Conservation (phyloP, 30 jellyfish, hydroid and myxozoan species). For the Catostylus mosaicus region DNA sequence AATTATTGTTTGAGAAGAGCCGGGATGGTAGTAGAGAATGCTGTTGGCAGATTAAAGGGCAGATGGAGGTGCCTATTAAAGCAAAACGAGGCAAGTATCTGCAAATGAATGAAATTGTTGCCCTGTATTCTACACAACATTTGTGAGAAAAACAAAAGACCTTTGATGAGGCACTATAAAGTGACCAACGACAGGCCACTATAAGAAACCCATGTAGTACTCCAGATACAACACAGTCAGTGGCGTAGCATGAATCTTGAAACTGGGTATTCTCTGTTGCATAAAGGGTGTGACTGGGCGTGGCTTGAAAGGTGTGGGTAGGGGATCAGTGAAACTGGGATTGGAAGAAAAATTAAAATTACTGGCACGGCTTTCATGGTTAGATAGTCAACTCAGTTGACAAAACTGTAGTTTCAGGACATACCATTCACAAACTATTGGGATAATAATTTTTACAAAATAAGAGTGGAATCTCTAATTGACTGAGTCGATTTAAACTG, state of each 20-base stretch:
- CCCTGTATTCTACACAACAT: constrained; percentile 39
- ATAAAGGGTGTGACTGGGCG: not conserved
- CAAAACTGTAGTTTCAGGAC: no score
- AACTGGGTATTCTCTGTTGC: constrained; percentile 24
- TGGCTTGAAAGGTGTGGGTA: not conserved
- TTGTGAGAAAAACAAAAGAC: not conserved
- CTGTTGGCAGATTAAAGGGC: constrained; percentile 7
- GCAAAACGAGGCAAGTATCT: constrained; percentile 22
- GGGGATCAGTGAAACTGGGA: no score
- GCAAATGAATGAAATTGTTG: constrained; percentile 13
- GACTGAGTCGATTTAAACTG: constrained; percentile 20
- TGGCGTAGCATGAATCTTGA: constrained; percentile 52
- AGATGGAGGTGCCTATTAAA: constrained; percentile 43
- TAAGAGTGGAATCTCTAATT: not conserved
- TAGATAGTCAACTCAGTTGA: not conserved
- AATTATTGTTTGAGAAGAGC: constrained; percentile 1
- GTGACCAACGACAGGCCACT: no score
- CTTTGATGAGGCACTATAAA: not conserved
- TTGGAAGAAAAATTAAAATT: not conserved
- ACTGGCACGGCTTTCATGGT: not conserved
- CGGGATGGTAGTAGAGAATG: no score
- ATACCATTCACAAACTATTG: no score
- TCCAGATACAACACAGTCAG: no score
- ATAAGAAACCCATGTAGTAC: no score
- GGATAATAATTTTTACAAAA: not conserved